phyloP scores from a whole-genome alignment of 2,113 vertebrate genomes.

The Hippocampus barbouri region DNA sequence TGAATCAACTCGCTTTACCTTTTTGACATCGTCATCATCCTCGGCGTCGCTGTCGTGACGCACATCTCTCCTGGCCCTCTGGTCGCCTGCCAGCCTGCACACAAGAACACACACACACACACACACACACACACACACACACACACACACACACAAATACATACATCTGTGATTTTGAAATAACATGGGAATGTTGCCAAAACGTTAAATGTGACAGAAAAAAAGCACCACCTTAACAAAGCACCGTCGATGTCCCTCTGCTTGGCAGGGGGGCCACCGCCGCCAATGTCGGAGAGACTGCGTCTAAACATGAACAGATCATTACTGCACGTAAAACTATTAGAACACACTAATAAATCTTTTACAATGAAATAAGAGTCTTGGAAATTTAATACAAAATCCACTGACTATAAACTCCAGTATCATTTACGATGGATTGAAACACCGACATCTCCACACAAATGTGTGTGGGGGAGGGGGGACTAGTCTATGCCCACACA shows the following conservation, averaged over 20 bases:
- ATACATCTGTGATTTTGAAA: neutral
- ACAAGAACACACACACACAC: neutral
- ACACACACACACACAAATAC: neutral
- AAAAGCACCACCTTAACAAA: slow-evolving; percentile 79
- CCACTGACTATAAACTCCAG: neutral
- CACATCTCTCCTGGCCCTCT: slow-evolving; percentile 92
- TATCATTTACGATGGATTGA: too few relatives aligned
- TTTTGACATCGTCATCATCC: slow-evolving; percentile 97
- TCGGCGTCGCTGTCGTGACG: slow-evolving; percentile 97
- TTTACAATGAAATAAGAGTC: neutral
- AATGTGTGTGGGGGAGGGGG: too few relatives aligned
- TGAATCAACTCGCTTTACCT: slow-evolving; percentile 66
- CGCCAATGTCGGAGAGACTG: slow-evolving; percentile 89
- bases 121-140: neutral
- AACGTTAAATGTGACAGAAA: neutral
- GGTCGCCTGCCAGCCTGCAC: slow-evolving; percentile 92
- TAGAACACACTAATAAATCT: neutral
- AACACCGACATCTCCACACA: too few relatives aligned
- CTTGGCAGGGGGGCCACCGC: slow-evolving; percentile 93
- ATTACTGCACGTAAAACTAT: neutral
- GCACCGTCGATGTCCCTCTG: slow-evolving; percentile 97
- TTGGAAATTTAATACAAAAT: neutral
- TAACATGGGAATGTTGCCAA: neutral
- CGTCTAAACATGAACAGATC: slow-evolving; percentile 70
- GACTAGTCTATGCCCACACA: too few relatives aligned